A percentile compares a stretch with the other conserved stretches of the same genome.
Conservation (phyloP, 1,140 invertebrate species). For the Drosophila oshimai region DNA sequence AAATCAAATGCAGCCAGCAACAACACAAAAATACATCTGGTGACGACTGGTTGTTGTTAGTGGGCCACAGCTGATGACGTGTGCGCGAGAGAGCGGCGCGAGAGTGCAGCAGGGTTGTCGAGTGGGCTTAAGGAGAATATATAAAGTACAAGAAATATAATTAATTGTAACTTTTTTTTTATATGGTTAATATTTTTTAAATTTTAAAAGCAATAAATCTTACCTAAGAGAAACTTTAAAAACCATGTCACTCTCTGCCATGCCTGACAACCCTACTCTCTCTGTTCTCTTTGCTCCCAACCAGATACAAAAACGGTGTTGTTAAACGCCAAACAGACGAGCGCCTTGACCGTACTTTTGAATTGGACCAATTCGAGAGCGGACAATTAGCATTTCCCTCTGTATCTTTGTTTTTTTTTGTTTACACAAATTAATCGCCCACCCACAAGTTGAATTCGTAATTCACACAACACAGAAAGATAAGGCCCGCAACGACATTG, state of each 20-base stretch:
- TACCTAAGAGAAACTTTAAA: too few relatives aligned
- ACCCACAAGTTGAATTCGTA: constrained; percentile 25
- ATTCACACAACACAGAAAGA: constrained; percentile 1
- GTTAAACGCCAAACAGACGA: constrained; percentile 55
- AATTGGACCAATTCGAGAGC: constrained; percentile 10
- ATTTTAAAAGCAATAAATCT: too few relatives aligned
- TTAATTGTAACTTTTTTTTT: background rate
- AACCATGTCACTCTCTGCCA: background rate
- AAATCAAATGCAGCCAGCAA: constrained; percentile 39
- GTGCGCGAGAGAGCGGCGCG: constrained; percentile 39
- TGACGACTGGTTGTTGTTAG: constrained; percentile 27
- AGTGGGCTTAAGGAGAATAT: too few relatives aligned
- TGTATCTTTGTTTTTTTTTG: constrained; percentile 11
- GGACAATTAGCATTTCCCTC: constrained; percentile 17
- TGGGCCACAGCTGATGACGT: constrained; percentile 69
- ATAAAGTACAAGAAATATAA: background rate
- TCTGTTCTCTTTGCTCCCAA: constrained; percentile 1
- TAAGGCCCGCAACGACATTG: constrained; percentile 17
- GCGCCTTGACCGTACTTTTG: constrained; percentile 15
- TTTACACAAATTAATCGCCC: constrained; percentile 25
- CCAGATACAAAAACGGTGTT: constrained; percentile 29
- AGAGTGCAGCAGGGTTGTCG: constrained; percentile 48
- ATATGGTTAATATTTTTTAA: too few relatives aligned
- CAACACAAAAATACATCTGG: constrained; percentile 40
- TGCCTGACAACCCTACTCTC: constrained; percentile 27